Percentiles rank a stretch among this genome's conserved stretches.
phyloP scores from a whole-genome alignment of 1,140 invertebrate species.

The Musca domestica region DNA sequence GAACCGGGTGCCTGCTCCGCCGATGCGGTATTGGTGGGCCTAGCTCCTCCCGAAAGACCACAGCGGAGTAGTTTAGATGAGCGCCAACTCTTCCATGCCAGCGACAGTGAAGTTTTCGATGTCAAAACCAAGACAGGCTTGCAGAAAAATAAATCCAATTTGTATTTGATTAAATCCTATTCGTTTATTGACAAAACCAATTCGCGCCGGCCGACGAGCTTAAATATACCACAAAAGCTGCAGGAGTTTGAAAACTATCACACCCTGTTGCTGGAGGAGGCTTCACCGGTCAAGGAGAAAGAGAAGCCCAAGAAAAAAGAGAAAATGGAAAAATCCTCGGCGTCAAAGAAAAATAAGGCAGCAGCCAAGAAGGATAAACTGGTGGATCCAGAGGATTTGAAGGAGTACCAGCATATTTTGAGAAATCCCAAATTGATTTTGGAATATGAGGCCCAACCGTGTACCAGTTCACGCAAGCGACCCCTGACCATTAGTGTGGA shows the following conservation, averaged over 20 bases:
- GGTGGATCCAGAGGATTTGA: neutral
- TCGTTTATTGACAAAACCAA: conserved; percentile 35
- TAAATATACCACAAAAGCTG: neutral
- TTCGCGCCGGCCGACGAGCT: neutral
- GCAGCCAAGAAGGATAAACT: neutral
- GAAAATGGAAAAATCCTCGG: neutral
- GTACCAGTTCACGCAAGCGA: neutral
- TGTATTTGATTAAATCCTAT: conserved; percentile 42
- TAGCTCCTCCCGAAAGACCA: too few relatives aligned
- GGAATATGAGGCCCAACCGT: neutral
- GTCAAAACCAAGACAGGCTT: conserved; percentile 29
- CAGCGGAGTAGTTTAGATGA: too few relatives aligned
- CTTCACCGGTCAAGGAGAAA: neutral
- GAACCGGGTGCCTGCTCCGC: too few relatives aligned
- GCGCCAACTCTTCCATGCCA: neutral
- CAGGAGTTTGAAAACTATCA: neutral
- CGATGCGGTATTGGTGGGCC: neutral
- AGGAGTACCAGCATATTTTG: conserved; percentile 10
- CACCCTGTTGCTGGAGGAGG: neutral
- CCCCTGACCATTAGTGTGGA: too few relatives aligned
- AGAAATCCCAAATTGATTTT: conserved; percentile 14
- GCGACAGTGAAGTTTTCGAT: conserved; percentile 9
- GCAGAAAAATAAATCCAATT: conserved; percentile 41
- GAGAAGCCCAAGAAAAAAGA: neutral
- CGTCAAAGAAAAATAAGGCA: neutral